phyloP scores from a whole-genome alignment of 2,888 invertebrate genomes.

The Iphiclides podalirius region DNA sequence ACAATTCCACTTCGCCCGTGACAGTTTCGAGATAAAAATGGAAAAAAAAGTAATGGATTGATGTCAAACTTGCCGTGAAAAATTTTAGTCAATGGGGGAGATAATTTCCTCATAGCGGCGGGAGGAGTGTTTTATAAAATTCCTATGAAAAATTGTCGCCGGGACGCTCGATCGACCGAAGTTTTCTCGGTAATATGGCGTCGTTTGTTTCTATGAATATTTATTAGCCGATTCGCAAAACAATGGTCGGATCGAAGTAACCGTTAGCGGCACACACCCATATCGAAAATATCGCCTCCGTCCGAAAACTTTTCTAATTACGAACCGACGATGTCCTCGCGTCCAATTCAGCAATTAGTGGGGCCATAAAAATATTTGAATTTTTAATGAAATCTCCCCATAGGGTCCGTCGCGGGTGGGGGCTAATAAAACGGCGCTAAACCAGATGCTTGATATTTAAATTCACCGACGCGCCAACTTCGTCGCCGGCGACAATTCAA shows the following conservation, averaged over 20 bases:
- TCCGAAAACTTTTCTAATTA: too few species aligned
- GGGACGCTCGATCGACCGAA: conserved; percentile 46
- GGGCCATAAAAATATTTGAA: too few species aligned
- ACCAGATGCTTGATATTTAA: conserved; percentile 71
- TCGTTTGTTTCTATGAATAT: conserved; percentile 72
- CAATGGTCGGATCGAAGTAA: too few species aligned
- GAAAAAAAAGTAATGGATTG: conserved; percentile 70
- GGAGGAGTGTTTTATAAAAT: conserved; percentile 66
- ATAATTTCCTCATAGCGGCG: conserved; percentile 65
- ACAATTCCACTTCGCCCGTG: conserved; percentile 61
- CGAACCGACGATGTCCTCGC: too few species aligned
- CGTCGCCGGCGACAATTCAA: conserved; percentile 74
- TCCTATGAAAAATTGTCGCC: conserved; percentile 62
- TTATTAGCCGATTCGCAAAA: conserved; percentile 63
- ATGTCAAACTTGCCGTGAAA: conserved; percentile 76
- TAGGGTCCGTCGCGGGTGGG: conserved; percentile 30
- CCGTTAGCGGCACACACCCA: too few species aligned
- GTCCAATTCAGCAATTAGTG: too few species aligned
- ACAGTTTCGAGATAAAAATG: conserved; percentile 66
- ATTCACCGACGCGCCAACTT: conserved; percentile 70
- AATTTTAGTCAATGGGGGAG: conserved; percentile 74
- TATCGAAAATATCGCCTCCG: too few species aligned
- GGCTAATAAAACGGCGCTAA: conserved; percentile 58
- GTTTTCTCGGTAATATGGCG: conserved; percentile 54
- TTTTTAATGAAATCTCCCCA: too few species aligned